Evolutionary conservation across 2,113 vertebrate genomes (phyloP).

Genomic region (Eptesicus fuscus): DNA sequence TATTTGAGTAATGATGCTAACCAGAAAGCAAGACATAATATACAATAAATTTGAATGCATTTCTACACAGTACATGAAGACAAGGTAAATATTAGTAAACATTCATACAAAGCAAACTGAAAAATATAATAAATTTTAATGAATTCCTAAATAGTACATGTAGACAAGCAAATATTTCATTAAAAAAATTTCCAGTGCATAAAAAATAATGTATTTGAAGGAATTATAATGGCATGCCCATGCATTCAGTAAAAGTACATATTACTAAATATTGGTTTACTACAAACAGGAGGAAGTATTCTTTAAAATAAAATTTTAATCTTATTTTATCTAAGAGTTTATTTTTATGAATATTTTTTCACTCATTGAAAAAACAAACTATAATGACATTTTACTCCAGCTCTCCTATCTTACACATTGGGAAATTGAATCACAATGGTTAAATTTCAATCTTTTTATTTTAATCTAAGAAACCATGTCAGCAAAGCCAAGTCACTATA

Average conservation of each 20-base stretch:
- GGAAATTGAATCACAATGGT: neutral
- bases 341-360: neutral
- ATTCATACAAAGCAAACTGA: slow-evolving; percentile 15
- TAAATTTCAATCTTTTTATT: neutral
- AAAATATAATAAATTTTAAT: slow-evolving; percentile 67
- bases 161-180: slow-evolving; percentile 61
- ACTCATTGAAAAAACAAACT: neutral
- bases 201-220: slow-evolving; percentile 40
- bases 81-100: slow-evolving; percentile 62
- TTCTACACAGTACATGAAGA: slow-evolving; percentile 16
- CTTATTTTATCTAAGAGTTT: neutral
- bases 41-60: slow-evolving; percentile 64
- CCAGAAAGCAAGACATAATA: slow-evolving; percentile 45
- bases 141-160: slow-evolving; percentile 34
- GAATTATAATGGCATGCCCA: neutral
- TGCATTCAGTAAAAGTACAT: neutral
- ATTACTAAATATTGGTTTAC: neutral
- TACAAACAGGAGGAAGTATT: neutral
- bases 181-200: slow-evolving; percentile 4
- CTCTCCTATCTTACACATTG: neutral
- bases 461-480: neutral
- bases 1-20: slow-evolving; percentile 66
- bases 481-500: neutral
- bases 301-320: neutral
- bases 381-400: neutral